phyloP scores from a whole-genome alignment of 2,888 invertebrate species.

The Watsonalla cultraria region DNA sequence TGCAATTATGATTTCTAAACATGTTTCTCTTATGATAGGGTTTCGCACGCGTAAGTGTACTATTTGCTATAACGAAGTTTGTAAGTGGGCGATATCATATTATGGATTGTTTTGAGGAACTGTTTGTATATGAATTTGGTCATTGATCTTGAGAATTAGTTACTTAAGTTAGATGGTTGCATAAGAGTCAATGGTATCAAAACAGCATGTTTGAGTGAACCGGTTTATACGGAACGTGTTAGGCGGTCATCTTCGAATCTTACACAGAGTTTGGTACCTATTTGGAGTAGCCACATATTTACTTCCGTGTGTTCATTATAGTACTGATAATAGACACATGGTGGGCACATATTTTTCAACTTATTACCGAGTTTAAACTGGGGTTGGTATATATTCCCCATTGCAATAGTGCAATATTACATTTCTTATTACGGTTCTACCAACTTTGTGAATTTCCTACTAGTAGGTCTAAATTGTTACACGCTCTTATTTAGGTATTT shows the following conservation, averaged over 20 bases:
- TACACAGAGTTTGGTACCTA: conserved; percentile 1
- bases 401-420: too few relatives aligned
- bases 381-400: too few relatives aligned
- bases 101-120: too few relatives aligned
- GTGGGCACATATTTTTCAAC: too few relatives aligned
- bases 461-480: too few relatives aligned
- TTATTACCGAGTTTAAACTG: too few relatives aligned
- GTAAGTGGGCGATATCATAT: too few relatives aligned
- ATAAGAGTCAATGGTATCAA: conserved; percentile 52
- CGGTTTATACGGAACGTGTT: conserved; percentile 74
- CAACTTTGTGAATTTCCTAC: too few relatives aligned
- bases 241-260: conserved; percentile 61
- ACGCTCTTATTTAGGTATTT: neutral
- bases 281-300: neutral
- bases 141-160: conserved; percentile 49
- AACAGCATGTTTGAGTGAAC: conserved; percentile 57
- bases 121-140: conserved; percentile 14
- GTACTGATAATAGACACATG: too few relatives aligned
- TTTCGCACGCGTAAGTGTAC: too few relatives aligned
- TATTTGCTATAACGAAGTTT: too few relatives aligned
- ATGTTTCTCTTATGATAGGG: neutral
- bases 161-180: conserved; percentile 57
- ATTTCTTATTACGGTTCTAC: too few relatives aligned
- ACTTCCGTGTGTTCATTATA: neutral
- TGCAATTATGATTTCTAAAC: neutral